Conservation (phyloP, 2,113 vertebrate species). For the Caretta caretta region DNA sequence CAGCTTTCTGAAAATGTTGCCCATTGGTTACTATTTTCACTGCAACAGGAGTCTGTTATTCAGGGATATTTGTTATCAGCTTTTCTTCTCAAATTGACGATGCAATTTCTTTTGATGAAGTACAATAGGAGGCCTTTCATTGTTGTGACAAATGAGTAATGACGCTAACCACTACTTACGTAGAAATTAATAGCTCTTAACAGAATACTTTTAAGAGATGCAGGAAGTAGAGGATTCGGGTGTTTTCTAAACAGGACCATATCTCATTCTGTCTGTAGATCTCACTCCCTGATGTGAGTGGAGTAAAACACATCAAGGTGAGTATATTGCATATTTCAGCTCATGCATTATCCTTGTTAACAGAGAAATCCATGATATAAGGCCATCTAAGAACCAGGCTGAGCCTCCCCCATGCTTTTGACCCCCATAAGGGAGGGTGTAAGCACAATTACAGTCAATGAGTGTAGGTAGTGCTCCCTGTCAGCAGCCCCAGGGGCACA, state of each 20-base stretch:
- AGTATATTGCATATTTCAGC: not conserved
- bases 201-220: not conserved
- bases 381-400: not conserved
- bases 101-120: not conserved
- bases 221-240: not conserved
- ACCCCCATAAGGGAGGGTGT: too few relatives aligned
- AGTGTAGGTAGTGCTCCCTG: not conserved
- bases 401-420: not conserved
- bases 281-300: constrained; percentile 53
- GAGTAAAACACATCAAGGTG: constrained; percentile 72
- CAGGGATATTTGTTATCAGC: not conserved
- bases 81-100: not conserved
- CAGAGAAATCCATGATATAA: not conserved
- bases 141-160: not conserved
- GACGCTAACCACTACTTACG: not conserved
- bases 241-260: not conserved
- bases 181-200: not conserved
- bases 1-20: not conserved
- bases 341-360: not conserved
- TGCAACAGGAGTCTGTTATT: not conserved
- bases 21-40: not conserved
- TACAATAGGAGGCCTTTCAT: not conserved
- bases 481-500: not conserved
- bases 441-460: not conserved
- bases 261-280: constrained; percentile 54